Conservation (phyloP, 1,140 invertebrate genomes). For the Anoplolepis gracilipes region DNA sequence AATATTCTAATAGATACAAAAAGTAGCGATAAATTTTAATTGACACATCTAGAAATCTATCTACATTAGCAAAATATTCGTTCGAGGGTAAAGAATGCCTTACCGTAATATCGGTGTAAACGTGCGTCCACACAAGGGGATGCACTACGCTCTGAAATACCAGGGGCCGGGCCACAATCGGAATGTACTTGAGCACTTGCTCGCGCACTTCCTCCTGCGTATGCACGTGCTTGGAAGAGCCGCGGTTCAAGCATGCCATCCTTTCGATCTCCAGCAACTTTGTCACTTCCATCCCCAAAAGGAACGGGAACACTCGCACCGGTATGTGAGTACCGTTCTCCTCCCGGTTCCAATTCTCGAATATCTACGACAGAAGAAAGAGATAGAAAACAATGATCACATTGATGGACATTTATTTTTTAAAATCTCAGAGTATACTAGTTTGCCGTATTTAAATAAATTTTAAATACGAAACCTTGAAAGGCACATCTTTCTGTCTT, state of each 20-base stretch:
- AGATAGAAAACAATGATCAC: neutral
- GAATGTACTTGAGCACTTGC: slow-evolving; percentile 96
- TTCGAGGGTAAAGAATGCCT: slow-evolving; percentile 73
- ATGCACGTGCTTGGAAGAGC: slow-evolving; percentile 96
- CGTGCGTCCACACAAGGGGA: slow-evolving; percentile 95
- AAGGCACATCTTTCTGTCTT: no score
- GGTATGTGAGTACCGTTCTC: slow-evolving; percentile 89
- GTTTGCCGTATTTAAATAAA: neutral
- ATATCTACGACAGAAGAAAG: slow-evolving; percentile 88
- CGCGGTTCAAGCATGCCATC: slow-evolving; percentile 98
- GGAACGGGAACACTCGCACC: slow-evolving; percentile 98
- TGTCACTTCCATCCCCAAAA: slow-evolving; percentile 97
- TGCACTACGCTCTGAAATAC: slow-evolving; percentile 92
- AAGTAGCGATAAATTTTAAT: no score
- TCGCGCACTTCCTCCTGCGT: slow-evolving; percentile 97
- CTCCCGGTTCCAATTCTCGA: slow-evolving; percentile 93
- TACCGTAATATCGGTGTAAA: slow-evolving; percentile 94
- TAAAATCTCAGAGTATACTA: neutral
- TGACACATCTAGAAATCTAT: no score
- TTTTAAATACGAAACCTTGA: no score
- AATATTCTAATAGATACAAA: no score
- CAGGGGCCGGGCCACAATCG: slow-evolving; percentile 95
- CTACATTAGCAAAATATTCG: no score
- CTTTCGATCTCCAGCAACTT: slow-evolving; percentile 96
- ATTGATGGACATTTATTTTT: neutral